Evolutionary conservation across 2,113 vertebrate genomes (phyloP).

Genomic region (Eudorcas thomsonii): DNA sequence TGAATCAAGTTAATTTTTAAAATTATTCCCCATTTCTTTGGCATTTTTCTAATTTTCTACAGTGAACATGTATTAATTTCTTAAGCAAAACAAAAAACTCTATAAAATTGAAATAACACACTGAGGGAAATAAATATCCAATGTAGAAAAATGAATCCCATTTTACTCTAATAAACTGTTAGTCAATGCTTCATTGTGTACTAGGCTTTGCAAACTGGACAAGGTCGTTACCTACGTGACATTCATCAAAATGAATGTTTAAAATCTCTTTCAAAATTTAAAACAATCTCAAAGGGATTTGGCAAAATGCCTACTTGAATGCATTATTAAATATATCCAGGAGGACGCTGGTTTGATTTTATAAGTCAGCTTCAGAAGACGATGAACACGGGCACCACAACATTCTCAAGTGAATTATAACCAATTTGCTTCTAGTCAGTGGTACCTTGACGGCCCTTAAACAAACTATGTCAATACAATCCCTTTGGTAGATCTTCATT

Average conservation of each 20-base stretch:
- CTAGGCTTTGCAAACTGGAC: neutral
- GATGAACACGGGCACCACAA: neutral
- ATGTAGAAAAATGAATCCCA: neutral
- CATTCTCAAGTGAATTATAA: conserved; percentile 26
- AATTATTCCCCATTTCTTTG: neutral
- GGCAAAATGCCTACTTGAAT: conserved; percentile 41
- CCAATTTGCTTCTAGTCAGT: neutral
- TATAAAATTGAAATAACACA: conserved; percentile 18
- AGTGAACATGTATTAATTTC: neutral
- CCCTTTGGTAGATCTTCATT: neutral
- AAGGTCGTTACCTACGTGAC: neutral
- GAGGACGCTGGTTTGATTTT: conserved; percentile 40
- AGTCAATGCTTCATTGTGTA: neutral
- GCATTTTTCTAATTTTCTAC: neutral
- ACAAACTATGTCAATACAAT: neutral
- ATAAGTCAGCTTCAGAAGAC: conserved; percentile 31
- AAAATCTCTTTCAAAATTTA: conserved; percentile 53
- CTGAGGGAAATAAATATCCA: neutral
- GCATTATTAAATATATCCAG: conserved; percentile 31
- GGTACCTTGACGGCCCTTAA: neutral
- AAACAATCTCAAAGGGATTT: conserved; percentile 52
- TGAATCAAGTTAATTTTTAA: neutral
- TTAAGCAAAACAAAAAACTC: neutral
- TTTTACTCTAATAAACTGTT: neutral
- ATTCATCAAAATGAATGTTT: conserved; percentile 57